Percentiles rank a stretch among this genome's conserved stretches.
These are phyloP conservation scores for Macropodus opercularis DNA, from an alignment of 2,797 vertebrate species.

Conservation along the genomic window DNA sequence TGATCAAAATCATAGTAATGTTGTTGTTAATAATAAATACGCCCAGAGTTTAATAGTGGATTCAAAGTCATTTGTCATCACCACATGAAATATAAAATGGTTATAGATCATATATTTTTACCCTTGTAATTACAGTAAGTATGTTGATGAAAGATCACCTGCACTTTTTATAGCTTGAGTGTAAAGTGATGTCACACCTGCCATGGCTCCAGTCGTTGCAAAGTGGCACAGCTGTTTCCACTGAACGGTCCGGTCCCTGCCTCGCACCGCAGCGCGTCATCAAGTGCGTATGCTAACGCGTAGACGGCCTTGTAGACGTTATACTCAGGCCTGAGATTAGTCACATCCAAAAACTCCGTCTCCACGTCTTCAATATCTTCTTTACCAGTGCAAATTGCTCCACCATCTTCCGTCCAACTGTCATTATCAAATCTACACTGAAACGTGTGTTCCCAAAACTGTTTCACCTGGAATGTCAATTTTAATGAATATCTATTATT, in stretches of 20 bases:
- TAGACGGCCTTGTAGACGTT: conserved; percentile 78
- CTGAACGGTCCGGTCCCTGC: conserved; percentile 68
- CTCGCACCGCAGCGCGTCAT: conserved; percentile 67
- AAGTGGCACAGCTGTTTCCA: conserved; percentile 62
- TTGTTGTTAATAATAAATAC: too few relatives aligned
- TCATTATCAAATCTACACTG: conserved; percentile 59
- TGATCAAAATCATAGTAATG: too few relatives aligned
- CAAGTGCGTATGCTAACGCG: conserved; percentile 73
- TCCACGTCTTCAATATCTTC: conserved; percentile 48
- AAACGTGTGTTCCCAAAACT: conserved; percentile 71
- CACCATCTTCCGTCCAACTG: conserved; percentile 32
- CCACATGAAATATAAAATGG: too few relatives aligned
- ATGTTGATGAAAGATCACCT: too few relatives aligned
- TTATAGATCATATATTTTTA: too few relatives aligned
- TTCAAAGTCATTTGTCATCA: too few relatives aligned
- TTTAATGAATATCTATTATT: too few relatives aligned
- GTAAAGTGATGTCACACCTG: conserved; percentile 64
- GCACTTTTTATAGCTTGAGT: too few relatives aligned
- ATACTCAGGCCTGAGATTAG: conserved; percentile 63
- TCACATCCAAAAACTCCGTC: conserved; percentile 62
- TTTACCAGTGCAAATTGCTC: conserved; percentile 58
- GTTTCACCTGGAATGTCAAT: conserved; percentile 33
- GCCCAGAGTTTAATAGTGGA: too few relatives aligned
- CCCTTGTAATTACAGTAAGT: too few relatives aligned
- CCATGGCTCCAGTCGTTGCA: conserved; percentile 70